Evolutionary conservation across 2,888 invertebrate species (phyloP).

Genomic region (Diloba caeruleocephala): DNA sequence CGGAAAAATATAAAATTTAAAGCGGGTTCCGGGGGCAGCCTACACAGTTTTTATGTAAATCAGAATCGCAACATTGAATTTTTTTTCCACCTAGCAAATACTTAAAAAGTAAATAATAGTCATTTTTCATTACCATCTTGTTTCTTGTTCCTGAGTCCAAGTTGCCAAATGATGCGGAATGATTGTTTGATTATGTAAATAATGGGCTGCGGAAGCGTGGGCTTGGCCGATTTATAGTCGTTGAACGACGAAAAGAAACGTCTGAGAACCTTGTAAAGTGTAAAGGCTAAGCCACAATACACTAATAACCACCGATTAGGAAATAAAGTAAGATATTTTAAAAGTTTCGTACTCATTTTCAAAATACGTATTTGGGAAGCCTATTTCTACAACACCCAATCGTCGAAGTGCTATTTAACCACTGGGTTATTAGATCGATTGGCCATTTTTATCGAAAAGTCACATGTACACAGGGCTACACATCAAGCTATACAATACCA

Average conservation of each 20-base stretch:
- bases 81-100: constrained; percentile 14
- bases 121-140: constrained; percentile 39
- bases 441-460: no score
- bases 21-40: no score
- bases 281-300: constrained; percentile 37
- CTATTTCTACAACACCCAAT: no score
- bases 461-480: no score
- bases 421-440: no score
- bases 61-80: neutral
- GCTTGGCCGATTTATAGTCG: constrained; percentile 62
- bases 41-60: no score
- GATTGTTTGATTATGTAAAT: constrained; percentile 75
- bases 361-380: no score
- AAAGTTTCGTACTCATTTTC: no score
- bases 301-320: neutral
- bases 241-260: constrained; percentile 50
- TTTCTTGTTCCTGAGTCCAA: constrained; percentile 44
- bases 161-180: constrained; percentile 75
- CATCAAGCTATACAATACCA: no score
- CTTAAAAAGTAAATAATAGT: constrained; percentile 31
- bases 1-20: no score
- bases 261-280: constrained; percentile 28
- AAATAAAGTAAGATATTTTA: no score
- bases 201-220: constrained; percentile 78
- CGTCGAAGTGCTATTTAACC: no score